A percentile compares a stretch with the other conserved stretches of the same genome.
These are phyloP conservation scores for Porites australiensis DNA, from an alignment of 64 coral and sea anemone species.

Conservation along the genomic window DNA sequence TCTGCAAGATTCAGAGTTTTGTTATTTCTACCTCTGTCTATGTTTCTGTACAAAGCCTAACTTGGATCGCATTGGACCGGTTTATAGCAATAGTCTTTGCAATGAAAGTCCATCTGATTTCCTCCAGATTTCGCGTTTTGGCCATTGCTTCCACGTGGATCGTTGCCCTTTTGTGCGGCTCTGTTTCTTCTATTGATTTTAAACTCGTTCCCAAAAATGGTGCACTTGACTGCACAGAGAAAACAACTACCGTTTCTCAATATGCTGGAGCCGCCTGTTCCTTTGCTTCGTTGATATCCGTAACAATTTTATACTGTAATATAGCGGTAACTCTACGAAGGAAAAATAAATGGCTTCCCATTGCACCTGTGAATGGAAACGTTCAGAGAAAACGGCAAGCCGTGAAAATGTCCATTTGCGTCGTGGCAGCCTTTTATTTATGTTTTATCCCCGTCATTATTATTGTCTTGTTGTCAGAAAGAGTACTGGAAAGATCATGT, in stretches of 20 bases:
- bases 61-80: constrained; percentile 11
- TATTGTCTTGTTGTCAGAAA: not conserved
- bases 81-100: not conserved
- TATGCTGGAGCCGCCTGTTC: not conserved
- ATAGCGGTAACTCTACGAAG: not conserved
- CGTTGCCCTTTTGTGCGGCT: not conserved
- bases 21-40: not conserved
- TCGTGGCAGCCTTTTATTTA: not conserved
- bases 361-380: too few species aligned
- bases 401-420: not conserved
- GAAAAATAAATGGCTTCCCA: not conserved
- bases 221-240: too few species aligned
- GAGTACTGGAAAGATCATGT: not conserved
- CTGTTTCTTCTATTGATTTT: too few species aligned
- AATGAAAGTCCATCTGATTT: not conserved
- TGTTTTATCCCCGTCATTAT: not conserved
- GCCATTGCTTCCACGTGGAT: constrained; percentile 15
- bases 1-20: not conserved
- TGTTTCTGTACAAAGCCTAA: not conserved
- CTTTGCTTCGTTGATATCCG: not conserved
- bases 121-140: not conserved
- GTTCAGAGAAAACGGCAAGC: not conserved
- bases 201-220: too few species aligned
- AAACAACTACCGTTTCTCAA: not conserved
- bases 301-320: not conserved